Percentiles rank a stretch among this genome's conserved stretches.
These are phyloP conservation scores for Erebia epiphron DNA, from an alignment of 2,888 invertebrate species.

Conservation along the genomic window DNA sequence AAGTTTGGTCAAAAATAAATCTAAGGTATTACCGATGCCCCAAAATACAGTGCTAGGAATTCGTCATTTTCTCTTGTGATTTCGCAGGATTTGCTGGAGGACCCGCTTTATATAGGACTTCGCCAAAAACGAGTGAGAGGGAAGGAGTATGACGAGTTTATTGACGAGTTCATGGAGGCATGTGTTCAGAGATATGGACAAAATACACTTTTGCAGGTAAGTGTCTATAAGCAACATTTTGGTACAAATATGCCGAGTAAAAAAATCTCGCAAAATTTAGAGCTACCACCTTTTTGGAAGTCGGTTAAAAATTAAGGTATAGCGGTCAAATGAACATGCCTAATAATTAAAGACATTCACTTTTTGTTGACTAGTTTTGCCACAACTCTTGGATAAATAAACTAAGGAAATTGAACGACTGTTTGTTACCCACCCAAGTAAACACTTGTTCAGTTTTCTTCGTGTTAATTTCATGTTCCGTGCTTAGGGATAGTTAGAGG, in stretches of 20 bases:
- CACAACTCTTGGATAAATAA: background rate
- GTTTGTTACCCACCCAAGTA: too few relatives aligned
- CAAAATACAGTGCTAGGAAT: background rate
- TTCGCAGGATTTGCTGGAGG: conserved; percentile 90
- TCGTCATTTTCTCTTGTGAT: conserved; percentile 15
- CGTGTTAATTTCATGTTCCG: too few relatives aligned
- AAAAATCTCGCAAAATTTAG: too few relatives aligned
- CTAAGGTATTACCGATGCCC: background rate
- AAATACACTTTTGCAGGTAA: conserved; percentile 89
- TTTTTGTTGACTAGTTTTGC: background rate
- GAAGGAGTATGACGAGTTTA: conserved; percentile 93
- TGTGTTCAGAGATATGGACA: conserved; percentile 94
- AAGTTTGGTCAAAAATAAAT: background rate
- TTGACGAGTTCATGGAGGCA: conserved; percentile 99
- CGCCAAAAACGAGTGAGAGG: conserved; percentile 93
- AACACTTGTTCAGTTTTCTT: too few relatives aligned
- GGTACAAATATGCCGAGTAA: too few relatives aligned
- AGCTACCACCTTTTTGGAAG: too few relatives aligned
- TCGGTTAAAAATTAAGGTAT: too few relatives aligned
- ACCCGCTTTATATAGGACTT: conserved; percentile 97
- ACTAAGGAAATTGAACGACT: too few relatives aligned
- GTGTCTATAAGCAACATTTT: conserved; percentile 25
- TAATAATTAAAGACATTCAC: too few relatives aligned
- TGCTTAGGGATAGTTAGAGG: too few relatives aligned
- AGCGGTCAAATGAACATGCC: too few relatives aligned